Percentiles rank a stretch among this genome's conserved stretches.
phyloP scores from a whole-genome alignment of 1,140 invertebrate species.

The Colletes latitarsis region DNA sequence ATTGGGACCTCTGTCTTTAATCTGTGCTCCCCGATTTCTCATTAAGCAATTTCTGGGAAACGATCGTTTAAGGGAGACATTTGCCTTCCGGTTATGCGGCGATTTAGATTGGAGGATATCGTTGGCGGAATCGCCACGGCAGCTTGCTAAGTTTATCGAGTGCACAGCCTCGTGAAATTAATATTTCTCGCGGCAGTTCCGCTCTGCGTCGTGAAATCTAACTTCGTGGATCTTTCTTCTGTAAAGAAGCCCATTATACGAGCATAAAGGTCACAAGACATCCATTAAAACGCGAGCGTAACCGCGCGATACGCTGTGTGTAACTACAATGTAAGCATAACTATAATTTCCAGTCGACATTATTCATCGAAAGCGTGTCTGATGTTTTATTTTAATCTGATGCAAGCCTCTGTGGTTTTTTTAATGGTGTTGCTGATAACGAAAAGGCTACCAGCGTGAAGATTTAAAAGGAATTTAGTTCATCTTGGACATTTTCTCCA shows the following conservation, averaged over 20 bases:
- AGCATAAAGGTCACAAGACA: background rate
- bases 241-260: background rate
- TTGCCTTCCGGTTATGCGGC: constrained; percentile 4
- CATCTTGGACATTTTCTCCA: background rate
- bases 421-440: background rate
- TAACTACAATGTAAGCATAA: background rate
- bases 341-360: background rate
- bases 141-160: background rate
- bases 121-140: background rate
- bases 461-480: background rate
- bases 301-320: background rate
- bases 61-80: constrained; percentile 28
- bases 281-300: background rate
- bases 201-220: background rate
- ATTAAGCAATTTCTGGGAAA: constrained; percentile 34
- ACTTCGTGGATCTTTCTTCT: background rate
- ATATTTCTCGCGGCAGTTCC: background rate
- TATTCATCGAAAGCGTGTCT: too few species aligned
- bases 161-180: background rate
- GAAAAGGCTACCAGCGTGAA: background rate
- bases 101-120: constrained; percentile 15
- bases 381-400: too few species aligned
- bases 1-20: background rate
- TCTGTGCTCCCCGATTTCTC: constrained; percentile 32
- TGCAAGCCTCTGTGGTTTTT: background rate